phyloP scores from a whole-genome alignment of 2,888 invertebrate genomes.

The Apomyelois bistriatella region DNA sequence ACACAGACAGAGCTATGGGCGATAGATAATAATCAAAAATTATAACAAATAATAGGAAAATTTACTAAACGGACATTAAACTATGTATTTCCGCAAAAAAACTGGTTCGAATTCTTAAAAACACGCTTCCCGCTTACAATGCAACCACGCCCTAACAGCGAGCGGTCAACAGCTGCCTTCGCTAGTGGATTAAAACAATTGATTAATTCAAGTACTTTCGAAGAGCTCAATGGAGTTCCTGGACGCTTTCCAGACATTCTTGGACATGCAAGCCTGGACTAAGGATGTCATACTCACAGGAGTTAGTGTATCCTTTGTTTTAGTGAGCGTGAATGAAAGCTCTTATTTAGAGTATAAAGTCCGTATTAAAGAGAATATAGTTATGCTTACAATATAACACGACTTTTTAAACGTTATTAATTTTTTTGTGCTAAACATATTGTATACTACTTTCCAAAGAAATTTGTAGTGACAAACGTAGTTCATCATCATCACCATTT shows the following conservation, averaged over 20 bases:
- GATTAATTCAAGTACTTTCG: constrained; percentile 64
- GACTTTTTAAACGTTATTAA: too few species aligned
- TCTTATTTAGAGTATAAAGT: too few species aligned
- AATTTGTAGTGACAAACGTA: too few species aligned
- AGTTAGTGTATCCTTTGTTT: neutral
- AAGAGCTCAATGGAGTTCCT: constrained; percentile 55
- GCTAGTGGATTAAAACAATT: constrained; percentile 67
- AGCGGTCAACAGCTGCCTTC: constrained; percentile 60
- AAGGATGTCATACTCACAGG: neutral
- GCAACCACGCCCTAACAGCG: constrained; percentile 22
- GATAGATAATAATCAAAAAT: too few species aligned
- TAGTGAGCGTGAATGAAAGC: neutral
- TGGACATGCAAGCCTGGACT: constrained; percentile 22
- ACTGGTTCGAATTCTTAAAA: neutral
- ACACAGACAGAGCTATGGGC: too few species aligned
- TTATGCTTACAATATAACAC: too few species aligned
- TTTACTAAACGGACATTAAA: too few species aligned
- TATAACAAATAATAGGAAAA: too few species aligned
- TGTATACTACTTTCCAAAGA: too few species aligned
- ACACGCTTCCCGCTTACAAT: constrained; percentile 19
- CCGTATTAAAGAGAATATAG: too few species aligned
- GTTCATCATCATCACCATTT: too few species aligned
- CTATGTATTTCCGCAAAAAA: neutral
- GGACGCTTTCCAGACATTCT: constrained; percentile 51
- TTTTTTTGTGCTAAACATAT: too few species aligned